Evolutionary conservation across 2,888 invertebrate genomes (phyloP), one percentile per base, ranked within the genome.

Genomic region (Ormyrus rosae): DNA sequence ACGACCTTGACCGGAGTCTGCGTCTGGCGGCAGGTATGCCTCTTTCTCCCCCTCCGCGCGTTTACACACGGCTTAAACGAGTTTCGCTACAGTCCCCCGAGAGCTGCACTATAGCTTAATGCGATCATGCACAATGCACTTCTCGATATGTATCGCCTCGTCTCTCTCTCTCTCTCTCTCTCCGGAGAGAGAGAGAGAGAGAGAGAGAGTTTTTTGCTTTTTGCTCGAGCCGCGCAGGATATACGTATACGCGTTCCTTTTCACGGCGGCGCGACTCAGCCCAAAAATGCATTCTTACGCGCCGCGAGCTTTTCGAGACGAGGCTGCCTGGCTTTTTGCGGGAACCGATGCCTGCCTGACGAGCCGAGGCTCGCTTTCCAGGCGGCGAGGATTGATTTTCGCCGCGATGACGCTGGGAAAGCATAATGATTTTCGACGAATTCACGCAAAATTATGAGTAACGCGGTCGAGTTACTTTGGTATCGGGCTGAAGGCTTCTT

Each of bases 1-100:
- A 85, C 86, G 89, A 89, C 89, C 89, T 89, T 89, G 89, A 89
- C 89, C 89, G 89, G 87, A 88, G 89, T 87, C 89, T 89, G 88
- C 85, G 88, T 86, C 85, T 86, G 85, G 86, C 86, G 86, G 83
- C 85, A 85, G 84, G 85, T 84, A 83, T 85, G 45, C 10, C 69
- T 55, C 63, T 48, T 61, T 68, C 55, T 53, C 70, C 61, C 61
- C 56, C 55, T 69, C 64, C 55, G 69, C 65, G 58, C 5, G 10
- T 60, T 7, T 60, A 60, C 73, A 71, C 60, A 76, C 34, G 34
- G 76, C 72, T 81, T 55, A 82, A 82, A 82, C 80, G 71, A 79
- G 78, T 83, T 84, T 82, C 73, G 53, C 81, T 80, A 67, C 46
- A 71, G 70, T 70, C 48, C 46, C 73, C n/a, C 9, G n/a, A 71